Evolutionary conservation across 2,888 invertebrate species (phyloP), one percentile per base, ranked within the genome.

Genomic region (Allolobophora icterica): DNA sequence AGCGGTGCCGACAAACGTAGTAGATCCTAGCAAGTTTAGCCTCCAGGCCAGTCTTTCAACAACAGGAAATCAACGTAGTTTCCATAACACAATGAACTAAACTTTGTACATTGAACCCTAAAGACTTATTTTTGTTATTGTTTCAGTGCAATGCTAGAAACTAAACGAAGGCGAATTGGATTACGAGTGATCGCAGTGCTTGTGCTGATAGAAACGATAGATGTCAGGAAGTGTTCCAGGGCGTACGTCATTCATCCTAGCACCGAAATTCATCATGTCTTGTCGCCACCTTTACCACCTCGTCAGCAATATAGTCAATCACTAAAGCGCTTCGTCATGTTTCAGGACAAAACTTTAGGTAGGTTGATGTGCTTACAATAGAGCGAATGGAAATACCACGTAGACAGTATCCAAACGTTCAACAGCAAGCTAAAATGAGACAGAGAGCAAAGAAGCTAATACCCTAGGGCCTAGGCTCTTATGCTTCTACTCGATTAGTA

Each of bases 71-170:
- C 13, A 19, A 11, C 30, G 58, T 58, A 0, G 58, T 30, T 24
- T 58, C 1, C 8, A 58, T 58, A 58, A 58, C 58, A 30, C 24
- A 58, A 30, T 3, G 8, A 58, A 58, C 58, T 30, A 58, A 58
- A 71, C 71, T 71, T 71, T 4, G 71, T n/a, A 0, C n/a, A 71
- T 30, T n/a, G 13, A 71, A 71, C 5, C 11, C 71, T 71, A 6
- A 71, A n/a, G 15, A n/a, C n/a, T 52, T 52, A n/a, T n/a, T n/a
- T 17, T 30, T 71, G 11, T n/a, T 71, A 71, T 71, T 71, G 6
- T 71, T 71, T 71, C 71, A 71, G 71, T 30, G 71, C 71, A 71
- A 71, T 71, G 71, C n/a, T 71, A n/a, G 71, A 71, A n/a, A 71
- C n/a, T n/a, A 71, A 71, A n/a, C 30, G n/a, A n/a, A 71, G 71